phyloP scores from a whole-genome alignment of 2,797 vertebrate species.

The Cossypha caffra region DNA sequence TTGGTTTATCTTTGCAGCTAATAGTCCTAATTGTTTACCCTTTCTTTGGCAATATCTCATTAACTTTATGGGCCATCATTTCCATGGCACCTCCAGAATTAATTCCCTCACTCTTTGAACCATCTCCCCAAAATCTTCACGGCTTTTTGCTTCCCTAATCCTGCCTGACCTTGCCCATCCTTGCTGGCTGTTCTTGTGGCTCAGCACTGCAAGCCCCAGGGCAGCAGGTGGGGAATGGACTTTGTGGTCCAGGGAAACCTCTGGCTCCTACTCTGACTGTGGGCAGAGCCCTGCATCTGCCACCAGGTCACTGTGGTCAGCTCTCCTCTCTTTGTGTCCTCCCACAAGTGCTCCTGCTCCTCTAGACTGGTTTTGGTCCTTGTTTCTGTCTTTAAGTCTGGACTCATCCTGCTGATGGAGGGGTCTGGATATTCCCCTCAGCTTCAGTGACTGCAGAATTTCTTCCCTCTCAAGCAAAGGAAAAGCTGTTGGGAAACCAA shows the following conservation, averaged over 20 bases:
- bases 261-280: accelerated
- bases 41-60: constrained; percentile 75
- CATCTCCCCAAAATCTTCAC: not conserved
- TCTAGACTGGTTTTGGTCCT: accelerated
- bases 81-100: constrained; percentile 58
- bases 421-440: not conserved
- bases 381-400: not conserved
- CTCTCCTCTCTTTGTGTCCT: not conserved
- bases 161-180: not conserved
- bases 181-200: not conserved
- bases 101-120: constrained; percentile 44
- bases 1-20: constrained; percentile 69
- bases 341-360: not conserved
- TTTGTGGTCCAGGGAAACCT: not conserved
- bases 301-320: accelerated
- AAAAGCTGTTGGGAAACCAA: not conserved
- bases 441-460: accelerated
- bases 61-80: constrained; percentile 76
- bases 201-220: not conserved
- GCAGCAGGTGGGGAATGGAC: not conserved
- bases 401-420: accelerated
- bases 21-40: constrained; percentile 79
- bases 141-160: not conserved
- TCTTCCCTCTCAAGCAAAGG: not conserved
- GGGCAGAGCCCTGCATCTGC: not conserved